Evolutionary conservation across 2,888 invertebrate species (phyloP), one percentile per base, ranked within the genome.

Genomic region (Macrophya annulata): DNA sequence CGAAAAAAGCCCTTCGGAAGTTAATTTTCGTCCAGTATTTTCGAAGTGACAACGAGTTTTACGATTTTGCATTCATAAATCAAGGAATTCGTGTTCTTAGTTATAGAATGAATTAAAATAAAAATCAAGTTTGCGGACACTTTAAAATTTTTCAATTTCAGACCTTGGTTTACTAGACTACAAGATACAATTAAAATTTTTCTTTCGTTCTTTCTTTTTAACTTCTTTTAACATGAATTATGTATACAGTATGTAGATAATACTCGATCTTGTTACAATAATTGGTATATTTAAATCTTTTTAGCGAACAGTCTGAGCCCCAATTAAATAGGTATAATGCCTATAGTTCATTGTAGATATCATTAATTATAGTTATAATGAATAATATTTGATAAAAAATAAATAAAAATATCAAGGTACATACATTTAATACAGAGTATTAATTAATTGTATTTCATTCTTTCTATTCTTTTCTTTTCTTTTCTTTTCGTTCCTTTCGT

Each of bases 341-440:
- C 0, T 55, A 55, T 55, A 55, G 51, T 55, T 55, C 4, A 1
- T 62, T 21, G 5, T 65, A 65, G 31, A 21, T 65, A 65, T 25
- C 10, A 65, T 65, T 31, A 65, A 25, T 65, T 25, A 31, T 31
- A 62, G n/a, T 55, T n/a, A 65, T 65, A 31, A 65, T 65, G 31
- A 65, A 65, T 37, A 62, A 9, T 17, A 55, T 4, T 9, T 68
- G 37, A 37, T 68, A 31, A 6, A 37, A 15, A 37, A 37, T 37
- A 68, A 37, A 48, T 48, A 48, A 37, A 37, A 68, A 68, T 37
- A 68, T 62, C 62, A 62, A 62, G 62, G 62, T 62, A 62, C 25
- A 51, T 17, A 31, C 31, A 62, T 62, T 25, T 10, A 62, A 62
- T 62, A 25, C 62, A 5, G 62, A 62, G 25, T 68, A 68, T 68